Conservation (phyloP, 1,140 invertebrate species). For the Diplogasteroides magnus region DNA sequence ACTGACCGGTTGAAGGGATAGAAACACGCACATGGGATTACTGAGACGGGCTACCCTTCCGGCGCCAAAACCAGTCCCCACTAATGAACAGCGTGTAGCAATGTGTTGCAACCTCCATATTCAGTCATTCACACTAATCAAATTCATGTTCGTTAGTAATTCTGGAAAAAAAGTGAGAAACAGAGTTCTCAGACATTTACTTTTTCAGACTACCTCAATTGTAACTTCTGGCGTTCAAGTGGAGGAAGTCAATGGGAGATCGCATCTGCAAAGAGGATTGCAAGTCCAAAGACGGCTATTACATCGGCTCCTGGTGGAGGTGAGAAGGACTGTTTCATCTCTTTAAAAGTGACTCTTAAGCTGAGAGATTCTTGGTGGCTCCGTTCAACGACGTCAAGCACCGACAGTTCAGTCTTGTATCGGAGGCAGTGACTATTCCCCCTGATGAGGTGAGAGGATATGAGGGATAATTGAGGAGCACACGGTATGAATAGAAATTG, state of each 20-base stretch:
- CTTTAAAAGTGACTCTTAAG: conserved; percentile 10
- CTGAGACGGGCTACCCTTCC: background rate
- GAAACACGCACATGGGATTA: background rate
- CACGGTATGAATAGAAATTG: too few relatives aligned
- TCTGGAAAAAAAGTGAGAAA: too few relatives aligned
- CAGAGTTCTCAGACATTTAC: too few relatives aligned
- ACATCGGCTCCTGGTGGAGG: conserved; percentile 30
- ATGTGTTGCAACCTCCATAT: too few relatives aligned
- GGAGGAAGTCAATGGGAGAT: conserved; percentile 34
- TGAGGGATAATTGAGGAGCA: too few relatives aligned
- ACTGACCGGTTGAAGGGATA: background rate
- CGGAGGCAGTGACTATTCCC: conserved; percentile 19
- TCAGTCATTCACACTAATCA: too few relatives aligned
- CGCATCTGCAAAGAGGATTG: conserved; percentile 18
- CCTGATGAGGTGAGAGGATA: background rate
- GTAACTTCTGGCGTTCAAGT: conserved; percentile 30
- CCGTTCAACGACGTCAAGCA: conserved; percentile 26
- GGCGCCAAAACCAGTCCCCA: background rate
- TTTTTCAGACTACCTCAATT: conserved; percentile 14
- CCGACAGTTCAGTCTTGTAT: conserved; percentile 21
- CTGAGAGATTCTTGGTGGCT: conserved; percentile 27
- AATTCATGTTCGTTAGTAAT: too few relatives aligned
- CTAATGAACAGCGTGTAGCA: too few relatives aligned
- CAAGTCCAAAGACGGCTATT: conserved; percentile 33
- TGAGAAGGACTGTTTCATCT: conserved; percentile 4